phyloP scores from a whole-genome alignment of 2,888 invertebrate species.

The Microchrysa polita region DNA sequence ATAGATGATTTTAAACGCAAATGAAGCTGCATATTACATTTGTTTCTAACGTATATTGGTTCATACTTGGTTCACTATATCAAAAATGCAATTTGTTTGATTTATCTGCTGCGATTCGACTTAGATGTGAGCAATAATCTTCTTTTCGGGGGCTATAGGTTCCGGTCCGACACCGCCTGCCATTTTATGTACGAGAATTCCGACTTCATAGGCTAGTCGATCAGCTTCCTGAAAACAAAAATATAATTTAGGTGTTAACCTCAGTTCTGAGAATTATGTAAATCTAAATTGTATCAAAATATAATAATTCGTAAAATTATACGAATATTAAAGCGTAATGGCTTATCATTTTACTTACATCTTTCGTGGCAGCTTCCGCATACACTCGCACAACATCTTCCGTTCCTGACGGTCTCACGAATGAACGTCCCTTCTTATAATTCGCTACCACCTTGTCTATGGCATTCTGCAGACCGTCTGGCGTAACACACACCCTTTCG shows the following conservation, averaged over 20 bases:
- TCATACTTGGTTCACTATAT: not conserved
- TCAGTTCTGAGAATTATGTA: no score
- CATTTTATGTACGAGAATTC: constrained; percentile 76
- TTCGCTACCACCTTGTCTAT: constrained; percentile 77
- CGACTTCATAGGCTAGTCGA: constrained; percentile 78
- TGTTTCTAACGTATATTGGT: constrained; percentile 1
- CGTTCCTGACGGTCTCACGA: constrained; percentile 96
- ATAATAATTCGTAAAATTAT: not conserved
- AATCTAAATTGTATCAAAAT: no score
- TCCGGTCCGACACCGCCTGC: constrained; percentile 82
- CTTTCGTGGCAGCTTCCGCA: constrained; percentile 86
- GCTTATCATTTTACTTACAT: constrained; percentile 69
- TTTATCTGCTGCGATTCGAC: not conserved
- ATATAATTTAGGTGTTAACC: no score
- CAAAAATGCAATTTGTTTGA: not conserved
- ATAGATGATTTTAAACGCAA: not conserved
- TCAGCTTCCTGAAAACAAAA: constrained; percentile 68
- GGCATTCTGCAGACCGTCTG: constrained; percentile 82
- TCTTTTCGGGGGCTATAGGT: constrained; percentile 63
- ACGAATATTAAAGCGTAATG: not conserved
- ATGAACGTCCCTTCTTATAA: constrained; percentile 80
- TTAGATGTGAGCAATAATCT: constrained; percentile 60
- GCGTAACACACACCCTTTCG: constrained; percentile 82
- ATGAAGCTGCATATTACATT: constrained; percentile 10
- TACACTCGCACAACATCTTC: constrained; percentile 97